Base-by-base conservation (phyloP, 2,888 invertebrate genomes). In the Parnassius glacialis region DNA sequence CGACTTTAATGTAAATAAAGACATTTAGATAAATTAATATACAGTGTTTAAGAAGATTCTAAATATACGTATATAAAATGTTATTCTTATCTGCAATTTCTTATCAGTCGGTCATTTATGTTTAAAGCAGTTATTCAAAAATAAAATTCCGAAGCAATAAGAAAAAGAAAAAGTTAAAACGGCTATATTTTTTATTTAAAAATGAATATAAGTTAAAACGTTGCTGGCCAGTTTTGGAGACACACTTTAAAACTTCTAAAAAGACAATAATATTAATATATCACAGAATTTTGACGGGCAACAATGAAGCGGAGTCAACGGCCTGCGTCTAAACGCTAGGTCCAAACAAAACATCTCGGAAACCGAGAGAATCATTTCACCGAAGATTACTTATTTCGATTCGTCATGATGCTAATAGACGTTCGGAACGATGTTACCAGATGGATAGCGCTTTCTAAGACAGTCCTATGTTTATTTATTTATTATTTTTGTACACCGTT, bases 351-450 rank as follows among this genome's bases (percentile, higher is more conserved):
- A 65, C 70, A 69, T 71, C 65, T 55, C 55, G 55, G 12, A 9
- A 70, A 68, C 68, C 69, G 70, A 73, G 65, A 70, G 67, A 72
- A 72, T 66, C 65, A 72, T 75, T 73, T 74, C 74, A 13, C 71
- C 73, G 72, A 71, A 74, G 74, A 77, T 77, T 74, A 73, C 75
- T 74, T 70, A 79, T 84, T 84, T 67, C 68, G 69, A 84, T 85
- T 84, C 81, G 85, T 83, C 83, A 84, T 81, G 80, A 81, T 70
- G 72, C 71, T 80, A 75, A 80, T 79, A 72, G 74, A 76, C 70
- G 74, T 67, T 64, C 65, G 61, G 70, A 76, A 72, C 74, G 43
- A 50, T 7, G 57, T 51, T 48, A 10, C 45, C 57, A 51, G 57
- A 20, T 43, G 43, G 7, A n/a, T 13, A 11, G 41, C n/a, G 10